phyloP scores from a whole-genome alignment of 2,888 invertebrate species.

The Elysia crispata region DNA sequence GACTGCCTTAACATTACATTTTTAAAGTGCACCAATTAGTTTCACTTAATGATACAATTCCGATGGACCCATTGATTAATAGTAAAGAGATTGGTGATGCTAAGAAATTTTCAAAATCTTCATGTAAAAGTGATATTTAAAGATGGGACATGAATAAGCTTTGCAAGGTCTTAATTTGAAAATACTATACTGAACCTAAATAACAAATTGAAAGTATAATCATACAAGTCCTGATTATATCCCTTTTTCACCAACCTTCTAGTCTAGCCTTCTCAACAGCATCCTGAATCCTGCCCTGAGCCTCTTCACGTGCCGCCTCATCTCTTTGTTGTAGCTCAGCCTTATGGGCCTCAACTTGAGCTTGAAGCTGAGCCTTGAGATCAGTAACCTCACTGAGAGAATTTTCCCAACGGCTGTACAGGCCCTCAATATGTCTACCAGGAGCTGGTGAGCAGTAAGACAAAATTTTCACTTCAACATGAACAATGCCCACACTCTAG shows the following conservation, averaged over 20 bases:
- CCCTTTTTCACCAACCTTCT: conserved; percentile 67
- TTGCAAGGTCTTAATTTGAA: no score
- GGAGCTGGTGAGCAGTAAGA: conserved; percentile 60
- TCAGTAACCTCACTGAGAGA: conserved; percentile 67
- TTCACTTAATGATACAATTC: no score
- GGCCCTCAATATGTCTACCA: conserved; percentile 67
- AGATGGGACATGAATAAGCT: no score
- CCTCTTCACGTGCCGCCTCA: conserved; percentile 59
- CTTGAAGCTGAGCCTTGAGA: conserved; percentile 62
- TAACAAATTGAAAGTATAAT: no score
- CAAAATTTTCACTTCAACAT: neutral
- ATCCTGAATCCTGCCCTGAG: conserved; percentile 62
- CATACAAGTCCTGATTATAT: no score
- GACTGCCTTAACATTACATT: no score
- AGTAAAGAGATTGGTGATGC: no score
- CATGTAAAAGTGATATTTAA: no score
- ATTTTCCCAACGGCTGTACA: conserved; percentile 69
- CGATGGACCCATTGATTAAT: no score
- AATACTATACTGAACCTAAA: no score
- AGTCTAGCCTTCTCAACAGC: conserved; percentile 70
- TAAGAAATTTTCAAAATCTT: no score
- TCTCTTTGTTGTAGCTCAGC: conserved; percentile 64
- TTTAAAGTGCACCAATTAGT: no score
- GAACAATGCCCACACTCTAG: neutral
- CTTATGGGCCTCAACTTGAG: conserved; percentile 62